Evolutionary conservation across 2,113 vertebrate species (phyloP).

Genomic region (Gadus macrocephalus): DNA sequence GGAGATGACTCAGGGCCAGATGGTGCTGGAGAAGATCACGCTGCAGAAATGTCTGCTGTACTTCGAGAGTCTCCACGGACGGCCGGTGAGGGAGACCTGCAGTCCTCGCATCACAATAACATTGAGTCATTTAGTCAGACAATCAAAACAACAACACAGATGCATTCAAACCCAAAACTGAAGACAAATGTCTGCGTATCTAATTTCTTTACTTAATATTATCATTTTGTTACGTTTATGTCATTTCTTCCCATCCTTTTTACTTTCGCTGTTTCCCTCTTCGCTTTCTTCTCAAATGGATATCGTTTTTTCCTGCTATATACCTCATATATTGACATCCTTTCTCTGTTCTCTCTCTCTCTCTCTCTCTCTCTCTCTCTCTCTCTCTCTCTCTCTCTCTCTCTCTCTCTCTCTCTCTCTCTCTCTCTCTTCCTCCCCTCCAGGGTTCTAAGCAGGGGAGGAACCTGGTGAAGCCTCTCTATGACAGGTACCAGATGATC

Average conservation of each 20-base stretch:
- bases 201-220: slow-evolving; percentile 26
- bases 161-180: neutral
- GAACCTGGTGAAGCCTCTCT: slow-evolving; percentile 88
- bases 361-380: slow-evolving; percentile 9
- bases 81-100: slow-evolving; percentile 65
- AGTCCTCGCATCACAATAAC: too few species aligned
- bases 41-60: slow-evolving; percentile 83
- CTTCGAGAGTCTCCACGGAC: slow-evolving; percentile 79
- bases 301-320: too few species aligned
- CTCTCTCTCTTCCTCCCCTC: slow-evolving; percentile 13
- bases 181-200: neutral
- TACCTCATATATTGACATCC: too few species aligned
- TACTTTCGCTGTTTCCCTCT: too few species aligned
- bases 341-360: neutral
- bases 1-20: slow-evolving; percentile 83
- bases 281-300: too few species aligned
- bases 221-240: neutral
- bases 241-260: neutral
- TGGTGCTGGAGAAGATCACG: slow-evolving; percentile 81
- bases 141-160: neutral
- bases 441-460: slow-evolving; percentile 84
- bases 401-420: slow-evolving; percentile 6
- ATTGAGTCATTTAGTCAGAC: neutral
- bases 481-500: slow-evolving; percentile 89
- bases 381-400: slow-evolving; percentile 12